Base-by-base conservation (phyloP, 1,140 invertebrate genomes). In the Pemphigus obesinymphae region DNA sequence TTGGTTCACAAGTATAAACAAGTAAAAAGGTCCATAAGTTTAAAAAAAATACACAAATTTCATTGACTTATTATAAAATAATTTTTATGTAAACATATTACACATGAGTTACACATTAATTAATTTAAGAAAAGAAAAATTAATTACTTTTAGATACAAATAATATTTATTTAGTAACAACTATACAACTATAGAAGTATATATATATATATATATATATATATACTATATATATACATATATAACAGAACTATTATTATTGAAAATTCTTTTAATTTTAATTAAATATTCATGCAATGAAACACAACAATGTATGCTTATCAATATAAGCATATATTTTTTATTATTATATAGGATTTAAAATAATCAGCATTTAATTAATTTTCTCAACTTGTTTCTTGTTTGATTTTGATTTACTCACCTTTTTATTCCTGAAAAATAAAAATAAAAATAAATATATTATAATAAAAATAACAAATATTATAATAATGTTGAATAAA, bases 381-480 rank as follows among this genome's bases (percentile, higher is more conserved):
- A 4, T 11, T 29, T 31, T 31, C 31, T 78, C 40, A 29, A 76
- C 13, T 6, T 1, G 13, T 17, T 58, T 58, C n/a, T 2, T 6
- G 40, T 76, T 55, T 37, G 20, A 23, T 37, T 26, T 58, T 1
- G 40, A 15, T 1, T 40, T 58, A 78, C 73, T 78, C 34, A 78
- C 73, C 73, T 17, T 37, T 37, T 40, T 78, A 58, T 23, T 3
- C 26, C 73, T 78, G 73, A 78, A 78, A 78, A 78, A 8, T 23
- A 55, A 58, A 82, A 83, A 37, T 82, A 48, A 70, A 29, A 82
- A 23, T 72, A 45, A 66, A 61, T 53, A 20, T 48, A n/a, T 48
- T 15, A 20, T 26, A 6, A 11, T 13, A 58, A 7, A 10, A 58
- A 23, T 11, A 23, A 53, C 11, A n/a, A 20, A n/a, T 23, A 53